Base-by-base conservation (phyloP, 2,113 vertebrate species). In the Podarcis muralis region DNA sequence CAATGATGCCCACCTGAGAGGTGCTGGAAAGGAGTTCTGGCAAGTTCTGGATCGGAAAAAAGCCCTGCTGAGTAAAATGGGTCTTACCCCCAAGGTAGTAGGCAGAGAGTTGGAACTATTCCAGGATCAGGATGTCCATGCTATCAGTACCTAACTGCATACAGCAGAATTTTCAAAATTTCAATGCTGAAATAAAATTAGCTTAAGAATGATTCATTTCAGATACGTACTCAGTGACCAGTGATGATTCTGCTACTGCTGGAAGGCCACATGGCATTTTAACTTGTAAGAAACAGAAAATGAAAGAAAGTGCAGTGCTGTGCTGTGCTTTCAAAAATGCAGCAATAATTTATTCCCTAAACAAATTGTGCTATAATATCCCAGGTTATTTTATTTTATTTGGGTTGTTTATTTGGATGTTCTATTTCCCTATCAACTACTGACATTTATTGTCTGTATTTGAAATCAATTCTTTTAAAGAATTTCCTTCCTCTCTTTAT, bases 341-440 rank as follows among this genome's bases (percentile, higher is more conserved):
- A 32, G 48, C 3, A 87, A 57, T 57, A 79, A 79, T 43, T 2
- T 3, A 1, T 79, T 13, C 40, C 0, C 0, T 89, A 68, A 89
- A 91, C 88, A 83, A 84, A 74, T 85, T 89, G 30, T 83, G 82
- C 92, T 88, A 53, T n/a, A 75, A 59, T 71, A 62, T 83, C 27
- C 57, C 3, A 59, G 79, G 13, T 62, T 53, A 53, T 53, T 53
- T 53, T 53, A 53, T 53, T 53, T 53, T 53, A 53, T 53, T 53
- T 53, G 48, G 48, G 48, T 12, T 53, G 48, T 53, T 53, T 53
- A 53, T 53, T 53, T 53, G 48, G 11, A 11, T 53, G 48, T 53
- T 53, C 48, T 53, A 53, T 53, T 53, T 53, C 48, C 48, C 9
- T 53, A 53, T 53, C 48, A 53, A 53, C 48, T 53, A 48, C 16